Percentiles rank a stretch among this genome's conserved stretches.
Conservation (phyloP, 2,113 vertebrate species). For the Charadrius vociferus region DNA sequence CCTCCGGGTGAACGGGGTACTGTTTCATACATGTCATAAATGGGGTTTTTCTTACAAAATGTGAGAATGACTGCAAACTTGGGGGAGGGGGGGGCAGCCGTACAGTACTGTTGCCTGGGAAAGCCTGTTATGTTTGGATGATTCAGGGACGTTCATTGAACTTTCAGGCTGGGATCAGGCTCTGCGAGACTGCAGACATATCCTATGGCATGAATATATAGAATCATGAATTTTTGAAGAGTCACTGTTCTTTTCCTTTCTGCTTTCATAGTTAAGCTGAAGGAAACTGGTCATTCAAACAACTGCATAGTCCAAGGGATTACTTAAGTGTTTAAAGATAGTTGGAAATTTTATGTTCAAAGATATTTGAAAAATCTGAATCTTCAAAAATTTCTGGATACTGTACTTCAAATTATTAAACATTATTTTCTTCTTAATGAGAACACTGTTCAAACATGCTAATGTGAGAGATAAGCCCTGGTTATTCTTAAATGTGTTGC, state of each 20-base stretch:
- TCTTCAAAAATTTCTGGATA: background rate
- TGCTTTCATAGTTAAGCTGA: background rate
- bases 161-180: background rate
- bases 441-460: background rate
- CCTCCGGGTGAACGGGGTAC: background rate
- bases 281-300: background rate
- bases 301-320: background rate
- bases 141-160: background rate
- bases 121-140: background rate
- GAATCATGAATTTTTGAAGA: background rate
- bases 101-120: background rate
- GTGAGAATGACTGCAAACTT: background rate
- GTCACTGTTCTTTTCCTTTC: background rate
- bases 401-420: background rate
- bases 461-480: background rate
- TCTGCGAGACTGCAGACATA: background rate
- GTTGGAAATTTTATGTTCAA: background rate
- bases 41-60: background rate
- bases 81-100: background rate
- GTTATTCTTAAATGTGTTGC: background rate
- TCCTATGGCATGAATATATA: background rate
- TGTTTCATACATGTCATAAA: background rate
- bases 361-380: background rate
- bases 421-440: background rate
- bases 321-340: background rate